Evolutionary conservation across 2,888 invertebrate species (phyloP).

Genomic region (Lamellibrachia satsuma): DNA sequence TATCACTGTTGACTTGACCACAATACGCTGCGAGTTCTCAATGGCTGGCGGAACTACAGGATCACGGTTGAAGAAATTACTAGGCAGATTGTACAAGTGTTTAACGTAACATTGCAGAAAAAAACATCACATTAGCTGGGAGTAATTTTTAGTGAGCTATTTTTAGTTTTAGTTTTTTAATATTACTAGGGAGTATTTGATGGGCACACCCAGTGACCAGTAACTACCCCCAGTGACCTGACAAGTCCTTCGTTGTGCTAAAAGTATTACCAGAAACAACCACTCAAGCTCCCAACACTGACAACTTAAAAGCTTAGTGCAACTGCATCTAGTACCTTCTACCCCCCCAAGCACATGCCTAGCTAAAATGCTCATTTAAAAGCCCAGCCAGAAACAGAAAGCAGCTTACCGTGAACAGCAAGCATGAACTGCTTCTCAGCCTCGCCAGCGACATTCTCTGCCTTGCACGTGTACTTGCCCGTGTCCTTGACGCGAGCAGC

Average conservation of each 20-base stretch:
- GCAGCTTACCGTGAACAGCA: conserved; percentile 52
- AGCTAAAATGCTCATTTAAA: not conserved
- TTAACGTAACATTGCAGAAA: not conserved
- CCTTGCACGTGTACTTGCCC: conserved; percentile 66
- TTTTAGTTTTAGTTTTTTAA: too few species aligned
- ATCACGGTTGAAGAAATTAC: not conserved
- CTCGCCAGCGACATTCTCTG: conserved; percentile 66
- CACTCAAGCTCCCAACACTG: too few species aligned
- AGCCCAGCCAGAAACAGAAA: not conserved
- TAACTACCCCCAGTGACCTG: too few species aligned
- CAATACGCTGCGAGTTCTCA: conserved; percentile 37
- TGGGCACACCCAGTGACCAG: too few species aligned
- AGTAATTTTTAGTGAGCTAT: too few species aligned
- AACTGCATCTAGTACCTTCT: too few species aligned
- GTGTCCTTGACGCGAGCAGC: conserved; percentile 60
- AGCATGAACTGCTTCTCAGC: conserved; percentile 53
- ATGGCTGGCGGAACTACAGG: conserved; percentile 52
- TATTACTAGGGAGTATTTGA: too few species aligned
- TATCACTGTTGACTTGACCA: conserved; percentile 56
- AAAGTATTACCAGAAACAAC: too few species aligned
- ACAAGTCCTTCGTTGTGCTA: too few species aligned
- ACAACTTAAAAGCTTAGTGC: too few species aligned
- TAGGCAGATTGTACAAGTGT: not conserved
- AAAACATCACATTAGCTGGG: not conserved
- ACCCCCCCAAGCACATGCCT: too few species aligned